Conservation (phyloP, 2,797 vertebrate genomes). For the Okamejei kenojei region DNA sequence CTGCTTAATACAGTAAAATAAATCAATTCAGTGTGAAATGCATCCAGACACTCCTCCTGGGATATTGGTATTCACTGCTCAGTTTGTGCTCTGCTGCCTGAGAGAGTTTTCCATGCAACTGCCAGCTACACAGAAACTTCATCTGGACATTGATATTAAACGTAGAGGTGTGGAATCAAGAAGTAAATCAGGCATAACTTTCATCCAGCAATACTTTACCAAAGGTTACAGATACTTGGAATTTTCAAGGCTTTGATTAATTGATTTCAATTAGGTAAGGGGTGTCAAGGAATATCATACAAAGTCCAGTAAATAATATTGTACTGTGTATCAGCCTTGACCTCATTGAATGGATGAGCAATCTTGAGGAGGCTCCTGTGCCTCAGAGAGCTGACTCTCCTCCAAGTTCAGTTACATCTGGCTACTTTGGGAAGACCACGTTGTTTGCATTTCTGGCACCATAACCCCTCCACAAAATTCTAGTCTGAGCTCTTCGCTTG, state of each 20-base stretch:
- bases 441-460: too few relatives aligned
- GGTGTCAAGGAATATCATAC: neutral
- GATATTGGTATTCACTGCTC: too few relatives aligned
- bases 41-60: too few relatives aligned
- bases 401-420: neutral
- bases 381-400: neutral
- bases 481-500: too few relatives aligned
- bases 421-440: too few relatives aligned
- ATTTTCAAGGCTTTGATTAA: neutral
- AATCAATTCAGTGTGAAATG: too few relatives aligned
- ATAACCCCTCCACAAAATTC: too few relatives aligned
- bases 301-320: neutral
- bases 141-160: neutral
- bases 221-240: neutral
- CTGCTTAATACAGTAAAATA: too few relatives aligned
- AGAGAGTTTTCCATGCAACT: too few relatives aligned
- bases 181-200: neutral
- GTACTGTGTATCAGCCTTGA: neutral
- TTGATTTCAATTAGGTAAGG: neutral
- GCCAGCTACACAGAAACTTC: too few relatives aligned
- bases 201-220: neutral
- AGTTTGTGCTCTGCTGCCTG: too few relatives aligned
- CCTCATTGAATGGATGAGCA: too few relatives aligned
- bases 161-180: neutral
- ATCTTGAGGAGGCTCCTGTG: neutral